Conservation (phyloP, 2,888 invertebrate genomes). For the Stomorhina lunata region DNA sequence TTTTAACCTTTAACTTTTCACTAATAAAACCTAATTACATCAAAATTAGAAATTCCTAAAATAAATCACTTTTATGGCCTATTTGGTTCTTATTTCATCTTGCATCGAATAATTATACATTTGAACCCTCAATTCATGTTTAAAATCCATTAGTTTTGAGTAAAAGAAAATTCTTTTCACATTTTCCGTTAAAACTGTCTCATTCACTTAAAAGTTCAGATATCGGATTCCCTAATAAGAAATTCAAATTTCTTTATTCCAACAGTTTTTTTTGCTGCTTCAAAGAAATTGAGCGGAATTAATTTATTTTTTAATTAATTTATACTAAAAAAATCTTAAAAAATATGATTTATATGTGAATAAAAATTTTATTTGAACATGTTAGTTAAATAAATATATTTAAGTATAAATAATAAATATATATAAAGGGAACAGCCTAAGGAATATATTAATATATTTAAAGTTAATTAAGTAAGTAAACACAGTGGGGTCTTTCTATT, state of each 20-base stretch:
- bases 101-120: too few species aligned
- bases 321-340: background rate
- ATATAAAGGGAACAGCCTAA: background rate
- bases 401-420: background rate
- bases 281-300: slow-evolving; percentile 10
- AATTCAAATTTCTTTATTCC: background rate
- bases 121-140: slow-evolving; percentile 3
- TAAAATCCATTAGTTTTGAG: slow-evolving; percentile 27
- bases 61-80: too few species aligned
- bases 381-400: slow-evolving; percentile 14
- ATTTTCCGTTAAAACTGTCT: slow-evolving; percentile 41
- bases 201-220: slow-evolving; percentile 37
- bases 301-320: too few species aligned
- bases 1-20: too few species aligned
- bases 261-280: background rate
- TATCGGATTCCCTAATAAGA: slow-evolving; percentile 10
- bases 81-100: too few species aligned
- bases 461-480: too few species aligned
- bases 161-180: background rate
- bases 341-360: slow-evolving; percentile 26
- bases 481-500: too few species aligned
- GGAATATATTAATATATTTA: background rate
- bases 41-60: too few species aligned
- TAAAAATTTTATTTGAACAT: slow-evolving; percentile 33
- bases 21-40: too few species aligned